A percentile compares a stretch with the other conserved stretches of the same genome.
These are phyloP conservation scores for Brachypodius melanocephalos DNA, from an alignment of 2,113 vertebrate genomes.

Conservation along the genomic window DNA sequence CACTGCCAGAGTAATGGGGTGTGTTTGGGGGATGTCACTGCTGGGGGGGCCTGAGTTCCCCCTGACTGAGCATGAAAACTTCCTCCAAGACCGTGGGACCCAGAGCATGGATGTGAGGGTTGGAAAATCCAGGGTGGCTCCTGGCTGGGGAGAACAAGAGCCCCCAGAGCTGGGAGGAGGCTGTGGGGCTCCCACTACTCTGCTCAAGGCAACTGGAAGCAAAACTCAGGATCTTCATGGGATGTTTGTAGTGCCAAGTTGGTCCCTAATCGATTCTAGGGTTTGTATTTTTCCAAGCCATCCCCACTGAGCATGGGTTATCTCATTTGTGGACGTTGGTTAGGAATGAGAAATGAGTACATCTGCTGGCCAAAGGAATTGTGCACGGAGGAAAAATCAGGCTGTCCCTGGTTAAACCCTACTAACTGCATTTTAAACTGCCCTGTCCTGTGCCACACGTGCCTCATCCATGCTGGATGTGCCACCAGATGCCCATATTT, in stretches of 20 bases:
- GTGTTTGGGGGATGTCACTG: neutral
- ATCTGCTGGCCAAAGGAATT: neutral
- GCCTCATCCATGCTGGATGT: neutral
- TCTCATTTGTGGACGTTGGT: neutral
- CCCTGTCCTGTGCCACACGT: accelerated
- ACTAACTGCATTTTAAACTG: neutral
- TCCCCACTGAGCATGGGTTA: accelerated
- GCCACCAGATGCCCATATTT: accelerated
- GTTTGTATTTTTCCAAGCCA: neutral
- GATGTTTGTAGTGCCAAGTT: neutral
- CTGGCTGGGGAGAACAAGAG: neutral
- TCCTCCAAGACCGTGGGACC: accelerated
- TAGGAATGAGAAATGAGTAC: neutral
- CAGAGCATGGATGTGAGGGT: accelerated
- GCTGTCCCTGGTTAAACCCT: neutral
- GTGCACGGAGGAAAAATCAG: neutral
- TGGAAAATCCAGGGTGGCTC: neutral
- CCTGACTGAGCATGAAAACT: neutral
- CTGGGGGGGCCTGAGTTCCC: neutral
- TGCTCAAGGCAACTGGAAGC: neutral
- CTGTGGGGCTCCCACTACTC: neutral
- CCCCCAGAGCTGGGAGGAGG: neutral
- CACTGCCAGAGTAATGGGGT: neutral
- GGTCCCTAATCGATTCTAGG: neutral
- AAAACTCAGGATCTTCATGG: accelerated